Percentiles rank a stretch among this genome's conserved stretches.
These are phyloP conservation scores for Hycleus cichorii DNA, from an alignment of 1,140 invertebrate species.

Conservation along the genomic window DNA sequence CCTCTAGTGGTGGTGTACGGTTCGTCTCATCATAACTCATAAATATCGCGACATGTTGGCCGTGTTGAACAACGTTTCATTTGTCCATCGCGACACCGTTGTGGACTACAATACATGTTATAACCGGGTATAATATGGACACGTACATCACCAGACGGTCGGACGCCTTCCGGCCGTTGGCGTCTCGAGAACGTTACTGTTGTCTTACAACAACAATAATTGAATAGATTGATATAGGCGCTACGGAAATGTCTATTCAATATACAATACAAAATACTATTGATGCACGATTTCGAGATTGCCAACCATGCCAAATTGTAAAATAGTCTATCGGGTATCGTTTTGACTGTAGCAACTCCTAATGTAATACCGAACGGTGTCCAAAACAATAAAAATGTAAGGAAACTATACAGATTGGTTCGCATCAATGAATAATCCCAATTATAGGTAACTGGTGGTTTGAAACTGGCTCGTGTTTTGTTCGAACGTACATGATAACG, in stretches of 20 bases:
- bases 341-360: conserved; percentile 46
- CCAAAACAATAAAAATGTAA: conserved; percentile 60
- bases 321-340: conserved; percentile 46
- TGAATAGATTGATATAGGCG: conserved; percentile 68
- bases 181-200: conserved; percentile 62
- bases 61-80: conserved; percentile 31
- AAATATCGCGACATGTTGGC: conserved; percentile 45
- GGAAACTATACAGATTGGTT: conserved; percentile 59
- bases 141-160: conserved; percentile 57
- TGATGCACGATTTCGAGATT: conserved; percentile 59
- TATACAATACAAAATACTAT: conserved; percentile 59
- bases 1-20: conserved; percentile 19
- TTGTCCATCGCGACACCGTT: conserved; percentile 41
- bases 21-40: conserved; percentile 49
- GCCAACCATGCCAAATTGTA: conserved; percentile 63
- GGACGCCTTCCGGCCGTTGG: conserved; percentile 48
- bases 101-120: conserved; percentile 60
- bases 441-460: conserved; percentile 53
- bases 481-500: conserved; percentile 35
- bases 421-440: conserved; percentile 57
- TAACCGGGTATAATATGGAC: conserved; percentile 72
- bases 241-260: conserved; percentile 62
- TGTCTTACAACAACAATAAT: conserved; percentile 78
- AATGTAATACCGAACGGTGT: conserved; percentile 55
- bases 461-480: conserved; percentile 49